phyloP scores from a whole-genome alignment of 2,113 vertebrate genomes.

The Canis aureus region DNA sequence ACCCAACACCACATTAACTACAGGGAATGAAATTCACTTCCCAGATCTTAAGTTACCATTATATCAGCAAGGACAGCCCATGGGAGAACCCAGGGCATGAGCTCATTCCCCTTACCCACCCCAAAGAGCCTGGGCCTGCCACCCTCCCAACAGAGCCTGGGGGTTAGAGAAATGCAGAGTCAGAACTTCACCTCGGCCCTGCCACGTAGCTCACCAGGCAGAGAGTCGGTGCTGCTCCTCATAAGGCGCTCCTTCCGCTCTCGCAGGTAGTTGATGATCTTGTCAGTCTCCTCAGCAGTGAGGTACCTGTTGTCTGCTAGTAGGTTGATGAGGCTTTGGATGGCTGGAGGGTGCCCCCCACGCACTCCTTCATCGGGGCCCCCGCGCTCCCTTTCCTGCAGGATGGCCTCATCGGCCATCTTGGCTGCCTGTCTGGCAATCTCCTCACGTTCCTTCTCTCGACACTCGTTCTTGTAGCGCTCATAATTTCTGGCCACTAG shows the following conservation, averaged over 20 bases:
- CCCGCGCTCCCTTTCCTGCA: slow-evolving; percentile 93
- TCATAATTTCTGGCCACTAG: slow-evolving; percentile 96
- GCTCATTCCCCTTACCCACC: slow-evolving; percentile 53
- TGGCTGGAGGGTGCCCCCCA: slow-evolving; percentile 86
- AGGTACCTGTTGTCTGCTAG: slow-evolving; percentile 93
- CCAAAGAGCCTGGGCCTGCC: slow-evolving; percentile 49
- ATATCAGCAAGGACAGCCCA: background rate
- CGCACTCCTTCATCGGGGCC: slow-evolving; percentile 86
- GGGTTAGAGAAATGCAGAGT: slow-evolving; percentile 80
- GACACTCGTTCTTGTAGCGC: slow-evolving; percentile 94
- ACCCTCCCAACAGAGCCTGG: slow-evolving; percentile 65
- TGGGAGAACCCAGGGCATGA: background rate
- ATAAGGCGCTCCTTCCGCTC: slow-evolving; percentile 94
- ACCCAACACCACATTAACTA: background rate
- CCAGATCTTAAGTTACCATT: background rate
- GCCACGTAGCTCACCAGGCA: slow-evolving; percentile 88
- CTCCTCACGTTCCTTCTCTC: slow-evolving; percentile 96
- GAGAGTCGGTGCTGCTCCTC: slow-evolving; percentile 88
- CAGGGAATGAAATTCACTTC: background rate
- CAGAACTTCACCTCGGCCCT: slow-evolving; percentile 83
- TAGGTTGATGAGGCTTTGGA: slow-evolving; percentile 89
- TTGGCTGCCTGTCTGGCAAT: slow-evolving; percentile 97
- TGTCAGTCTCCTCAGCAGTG: slow-evolving; percentile 94
- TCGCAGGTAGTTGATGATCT: slow-evolving; percentile 94
- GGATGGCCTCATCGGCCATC: slow-evolving; percentile 96